Base-by-base conservation (phyloP, 2,888 invertebrate species). In the Lepidocyrtoides sp. region DNA sequence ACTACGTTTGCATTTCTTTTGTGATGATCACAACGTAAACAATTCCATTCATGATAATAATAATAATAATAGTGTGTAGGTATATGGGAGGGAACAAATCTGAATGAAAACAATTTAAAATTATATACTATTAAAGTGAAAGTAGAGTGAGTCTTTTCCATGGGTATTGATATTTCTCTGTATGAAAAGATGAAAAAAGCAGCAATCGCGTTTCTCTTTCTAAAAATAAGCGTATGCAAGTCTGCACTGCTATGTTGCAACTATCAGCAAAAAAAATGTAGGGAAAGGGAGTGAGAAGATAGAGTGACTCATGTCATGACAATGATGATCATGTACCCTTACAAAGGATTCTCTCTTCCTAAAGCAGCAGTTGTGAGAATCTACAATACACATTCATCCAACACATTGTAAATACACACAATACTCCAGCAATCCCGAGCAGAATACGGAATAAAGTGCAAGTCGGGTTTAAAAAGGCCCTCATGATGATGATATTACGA, bases 61-160 rank as follows among this genome's bases (percentile, higher is more conserved):
- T n/a, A n/a, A n/a, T n/a, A n/a, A n/a, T n/a, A n/a, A n/a, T n/a
- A n/a, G n/a, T n/a, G n/a, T n/a, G n/a, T n/a, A n/a, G n/a, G n/a
- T n/a, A n/a, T n/a, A n/a, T 36, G 3, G 36, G 36, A 8, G 3
- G 36, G 36, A 36, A 17, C 2, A 75, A 23, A 29, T 23, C 12
- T 12, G 51, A 77, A 48, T 77, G 48, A 77, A 77, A 14, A 2
- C 14, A 26, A n/a, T n/a, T n/a, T n/a, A n/a, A 77, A 77, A 77
- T 77, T 77, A 26, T 77, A 51, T 26, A n/a, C n/a, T 51, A 51
- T 77, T n/a, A 48, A 77, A 51, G 48, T 51, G 77, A 77, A 51
- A 51, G 23, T 77, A 32, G 51, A 48, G n/a, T 77, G 77, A 32
- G 3, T 75, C 23, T 69, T 5, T 57, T 57, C 20, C n/a, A n/a